These are phyloP conservation scores for Gryon sp. DNA, from an alignment of 1,140 invertebrate genomes.

Conservation along the genomic window DNA sequence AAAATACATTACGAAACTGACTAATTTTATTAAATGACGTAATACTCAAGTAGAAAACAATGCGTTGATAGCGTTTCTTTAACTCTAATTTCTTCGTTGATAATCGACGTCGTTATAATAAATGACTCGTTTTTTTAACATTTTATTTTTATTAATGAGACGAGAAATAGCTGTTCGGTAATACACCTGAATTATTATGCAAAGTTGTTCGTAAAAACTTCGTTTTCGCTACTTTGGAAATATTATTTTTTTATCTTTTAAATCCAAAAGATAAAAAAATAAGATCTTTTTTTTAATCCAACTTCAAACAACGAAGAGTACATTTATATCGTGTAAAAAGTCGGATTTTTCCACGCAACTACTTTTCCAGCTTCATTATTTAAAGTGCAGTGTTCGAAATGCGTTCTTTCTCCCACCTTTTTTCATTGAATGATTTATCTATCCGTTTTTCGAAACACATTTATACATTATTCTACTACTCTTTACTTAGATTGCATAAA, in stretches of 20 bases:
- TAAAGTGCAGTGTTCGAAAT: constrained; percentile 33
- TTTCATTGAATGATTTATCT: constrained; percentile 37
- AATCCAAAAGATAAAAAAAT: no score
- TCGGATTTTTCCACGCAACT: constrained; percentile 9
- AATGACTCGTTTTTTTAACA: constrained; percentile 9
- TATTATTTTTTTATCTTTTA: no score
- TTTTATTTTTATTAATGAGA: constrained; percentile 25
- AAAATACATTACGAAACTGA: constrained; percentile 38
- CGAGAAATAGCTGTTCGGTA: constrained; percentile 2
- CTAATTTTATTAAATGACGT: constrained; percentile 46
- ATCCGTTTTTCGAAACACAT: constrained; percentile 24
- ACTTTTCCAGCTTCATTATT: constrained; percentile 39
- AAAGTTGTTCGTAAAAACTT: no score
- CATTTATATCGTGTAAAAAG: background rate
- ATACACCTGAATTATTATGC: background rate
- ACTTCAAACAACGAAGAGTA: background rate
- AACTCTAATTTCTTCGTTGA: constrained; percentile 41
- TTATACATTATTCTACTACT: constrained; percentile 35
- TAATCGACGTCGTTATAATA: constrained; percentile 25
- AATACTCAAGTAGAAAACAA: constrained; percentile 27
- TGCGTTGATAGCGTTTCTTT: constrained; percentile 4
- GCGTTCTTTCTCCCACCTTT: constrained; percentile 4
- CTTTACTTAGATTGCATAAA: constrained; percentile 49
- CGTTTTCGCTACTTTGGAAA: no score
- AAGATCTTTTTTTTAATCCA: no score